Conservation (phyloP, 2,113 vertebrate species). For the Corapipo altera region DNA sequence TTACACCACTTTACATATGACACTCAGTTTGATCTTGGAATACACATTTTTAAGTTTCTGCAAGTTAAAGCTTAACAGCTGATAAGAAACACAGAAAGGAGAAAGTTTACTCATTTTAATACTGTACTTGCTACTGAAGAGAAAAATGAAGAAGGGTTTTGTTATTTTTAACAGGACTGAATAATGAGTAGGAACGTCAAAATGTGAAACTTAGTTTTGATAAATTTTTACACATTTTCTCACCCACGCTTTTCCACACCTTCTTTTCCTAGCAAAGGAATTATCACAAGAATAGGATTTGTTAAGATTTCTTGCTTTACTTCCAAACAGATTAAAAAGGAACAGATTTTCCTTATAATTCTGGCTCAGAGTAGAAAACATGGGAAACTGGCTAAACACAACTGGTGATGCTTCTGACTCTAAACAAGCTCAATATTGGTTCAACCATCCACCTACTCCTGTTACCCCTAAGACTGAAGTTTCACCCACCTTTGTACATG, state of each 20-base stretch:
- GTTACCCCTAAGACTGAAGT: neutral
- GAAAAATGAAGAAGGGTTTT: neutral
- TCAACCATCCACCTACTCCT: neutral
- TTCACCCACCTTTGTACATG: neutral
- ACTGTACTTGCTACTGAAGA: neutral
- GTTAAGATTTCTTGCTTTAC: neutral
- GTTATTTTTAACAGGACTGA: neutral
- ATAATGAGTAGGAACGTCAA: neutral
- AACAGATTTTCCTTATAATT: neutral
- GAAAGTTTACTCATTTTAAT: neutral
- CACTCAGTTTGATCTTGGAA: neutral
- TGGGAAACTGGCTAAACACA: neutral
- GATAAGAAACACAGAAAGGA: neutral
- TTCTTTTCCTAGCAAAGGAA: neutral
- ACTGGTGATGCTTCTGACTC: neutral
- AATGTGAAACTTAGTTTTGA: neutral
- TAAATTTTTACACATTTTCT: neutral
- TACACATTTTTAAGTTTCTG: neutral
- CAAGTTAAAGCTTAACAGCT: neutral
- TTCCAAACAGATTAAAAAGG: neutral
- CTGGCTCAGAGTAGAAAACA: neutral
- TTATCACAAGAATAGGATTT: neutral
- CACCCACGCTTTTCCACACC: neutral
- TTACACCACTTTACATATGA: neutral
- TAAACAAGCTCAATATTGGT: neutral